Conservation (phyloP, 2,888 invertebrate species). For the Perizoma affinitatum region DNA sequence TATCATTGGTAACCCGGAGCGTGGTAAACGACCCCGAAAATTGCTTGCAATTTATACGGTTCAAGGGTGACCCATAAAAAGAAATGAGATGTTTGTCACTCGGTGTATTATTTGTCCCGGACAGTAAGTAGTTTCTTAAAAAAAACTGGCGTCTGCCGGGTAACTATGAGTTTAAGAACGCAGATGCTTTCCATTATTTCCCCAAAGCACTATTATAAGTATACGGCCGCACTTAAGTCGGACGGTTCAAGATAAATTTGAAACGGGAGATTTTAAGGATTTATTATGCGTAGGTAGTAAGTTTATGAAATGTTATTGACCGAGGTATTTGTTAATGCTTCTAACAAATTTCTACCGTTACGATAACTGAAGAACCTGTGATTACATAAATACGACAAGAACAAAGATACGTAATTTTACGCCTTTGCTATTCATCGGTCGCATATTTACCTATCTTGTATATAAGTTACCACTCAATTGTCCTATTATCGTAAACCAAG, state of each 20-base stretch:
- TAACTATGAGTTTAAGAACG: conserved; percentile 44
- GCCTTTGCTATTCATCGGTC: too few relatives aligned
- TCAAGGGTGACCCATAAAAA: conserved; percentile 77
- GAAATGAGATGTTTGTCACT: conserved; percentile 74
- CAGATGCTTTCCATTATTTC: conserved; percentile 48
- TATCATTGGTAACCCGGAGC: conserved; percentile 73
- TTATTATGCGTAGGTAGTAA: conserved; percentile 38
- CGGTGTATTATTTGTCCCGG: conserved; percentile 73
- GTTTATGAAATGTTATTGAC: conserved; percentile 36
- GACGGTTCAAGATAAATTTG: conserved; percentile 44
- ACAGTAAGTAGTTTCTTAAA: conserved; percentile 48
- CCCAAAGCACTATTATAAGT: conserved; percentile 48
- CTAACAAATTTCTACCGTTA: too few relatives aligned
- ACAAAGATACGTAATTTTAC: too few relatives aligned
- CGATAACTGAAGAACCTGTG: too few relatives aligned
- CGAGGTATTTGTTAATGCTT: conserved; percentile 11
- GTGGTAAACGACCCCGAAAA: conserved; percentile 77
- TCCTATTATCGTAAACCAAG: too few relatives aligned
- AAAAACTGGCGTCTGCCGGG: conserved; percentile 44
- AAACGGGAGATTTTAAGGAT: conserved; percentile 39
- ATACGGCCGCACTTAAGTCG: conserved; percentile 45
- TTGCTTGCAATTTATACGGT: conserved; percentile 77
- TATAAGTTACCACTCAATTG: too few relatives aligned
- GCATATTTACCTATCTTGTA: too few relatives aligned
- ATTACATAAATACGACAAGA: too few relatives aligned